Conservation (phyloP, 2,113 vertebrate species). For the Malurus elegans region DNA sequence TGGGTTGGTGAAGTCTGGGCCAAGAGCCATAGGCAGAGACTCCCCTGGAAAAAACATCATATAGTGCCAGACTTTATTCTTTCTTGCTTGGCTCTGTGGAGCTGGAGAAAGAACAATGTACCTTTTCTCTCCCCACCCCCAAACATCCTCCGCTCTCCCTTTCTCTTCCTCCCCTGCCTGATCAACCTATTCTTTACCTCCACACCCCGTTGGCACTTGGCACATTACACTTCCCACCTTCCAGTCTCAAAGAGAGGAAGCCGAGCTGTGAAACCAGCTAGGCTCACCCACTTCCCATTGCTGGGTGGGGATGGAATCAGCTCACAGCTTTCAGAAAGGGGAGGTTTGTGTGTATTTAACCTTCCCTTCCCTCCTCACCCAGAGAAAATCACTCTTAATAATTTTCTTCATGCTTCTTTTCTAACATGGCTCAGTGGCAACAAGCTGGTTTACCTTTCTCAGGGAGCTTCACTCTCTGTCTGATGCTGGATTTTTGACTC, state of each 20-base stretch:
- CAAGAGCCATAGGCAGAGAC: conserved; percentile 14
- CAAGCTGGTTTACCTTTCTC: background rate
- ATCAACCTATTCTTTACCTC: conserved; percentile 28
- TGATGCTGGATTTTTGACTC: background rate
- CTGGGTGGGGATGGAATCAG: conserved; percentile 10
- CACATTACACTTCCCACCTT: conserved; percentile 32
- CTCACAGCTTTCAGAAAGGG: background rate
- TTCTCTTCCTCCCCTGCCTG: background rate
- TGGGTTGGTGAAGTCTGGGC: conserved; percentile 26
- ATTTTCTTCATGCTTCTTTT: background rate
- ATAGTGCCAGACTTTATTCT: conserved; percentile 32
- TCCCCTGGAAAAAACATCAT: conserved; percentile 40
- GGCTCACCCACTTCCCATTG: conserved; percentile 54
- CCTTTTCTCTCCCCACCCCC: conserved; percentile 20
- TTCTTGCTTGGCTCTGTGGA: background rate
- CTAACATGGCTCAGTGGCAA: background rate
- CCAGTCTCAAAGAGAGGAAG: conserved; percentile 39
- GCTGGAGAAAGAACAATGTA: conserved; percentile 38
- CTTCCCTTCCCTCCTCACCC: background rate
- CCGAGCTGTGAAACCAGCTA: conserved; percentile 20
- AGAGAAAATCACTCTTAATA: background rate
- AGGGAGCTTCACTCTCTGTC: background rate
- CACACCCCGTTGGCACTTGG: background rate
- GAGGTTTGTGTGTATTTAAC: background rate
- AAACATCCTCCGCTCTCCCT: conserved; percentile 6